Conservation (phyloP, 2,888 invertebrate genomes). For the Chymomyza amoena region DNA sequence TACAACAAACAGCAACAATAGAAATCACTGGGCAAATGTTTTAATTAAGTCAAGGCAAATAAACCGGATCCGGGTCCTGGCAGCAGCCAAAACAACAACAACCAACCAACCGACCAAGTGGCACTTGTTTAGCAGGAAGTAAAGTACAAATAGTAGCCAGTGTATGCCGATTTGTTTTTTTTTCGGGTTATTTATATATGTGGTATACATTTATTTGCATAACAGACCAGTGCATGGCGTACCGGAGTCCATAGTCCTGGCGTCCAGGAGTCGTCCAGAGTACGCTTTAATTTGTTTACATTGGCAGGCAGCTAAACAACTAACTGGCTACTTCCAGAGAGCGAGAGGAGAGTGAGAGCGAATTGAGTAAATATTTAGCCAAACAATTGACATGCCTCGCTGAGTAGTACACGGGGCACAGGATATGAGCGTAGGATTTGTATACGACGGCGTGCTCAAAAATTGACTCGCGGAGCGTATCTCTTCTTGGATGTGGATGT, state of each 20-base stretch:
- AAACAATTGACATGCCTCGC: slow-evolving; percentile 68
- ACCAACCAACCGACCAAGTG: neutral
- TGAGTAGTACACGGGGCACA: slow-evolving; percentile 43
- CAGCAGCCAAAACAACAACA: slow-evolving; percentile 11
- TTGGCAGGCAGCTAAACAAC: slow-evolving; percentile 46
- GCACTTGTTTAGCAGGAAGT: slow-evolving; percentile 56
- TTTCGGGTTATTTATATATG: slow-evolving; percentile 25
- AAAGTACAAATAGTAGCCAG: slow-evolving; percentile 39
- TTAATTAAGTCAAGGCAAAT: slow-evolving; percentile 75
- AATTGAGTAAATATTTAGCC: slow-evolving; percentile 62
- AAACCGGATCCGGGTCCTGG: slow-evolving; percentile 56
- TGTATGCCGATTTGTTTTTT: slow-evolving; percentile 37
- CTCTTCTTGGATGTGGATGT: neutral
- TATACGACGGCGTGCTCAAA: slow-evolving; percentile 19
- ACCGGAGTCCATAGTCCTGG: slow-evolving; percentile 34
- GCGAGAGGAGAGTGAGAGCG: slow-evolving; percentile 52
- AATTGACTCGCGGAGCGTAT: neutral
- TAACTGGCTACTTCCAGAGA: slow-evolving; percentile 33
- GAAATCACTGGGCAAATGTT: slow-evolving; percentile 66
- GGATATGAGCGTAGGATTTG: slow-evolving; percentile 68
- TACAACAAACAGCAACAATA: slow-evolving; percentile 19
- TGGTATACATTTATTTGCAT: slow-evolving; percentile 57
- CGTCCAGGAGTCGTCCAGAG: slow-evolving; percentile 26
- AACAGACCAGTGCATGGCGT: slow-evolving; percentile 32
- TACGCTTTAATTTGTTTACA: slow-evolving; percentile 63